phyloP scores from a whole-genome alignment of 1,140 invertebrate genomes.

The Lasioglossum baleicum region DNA sequence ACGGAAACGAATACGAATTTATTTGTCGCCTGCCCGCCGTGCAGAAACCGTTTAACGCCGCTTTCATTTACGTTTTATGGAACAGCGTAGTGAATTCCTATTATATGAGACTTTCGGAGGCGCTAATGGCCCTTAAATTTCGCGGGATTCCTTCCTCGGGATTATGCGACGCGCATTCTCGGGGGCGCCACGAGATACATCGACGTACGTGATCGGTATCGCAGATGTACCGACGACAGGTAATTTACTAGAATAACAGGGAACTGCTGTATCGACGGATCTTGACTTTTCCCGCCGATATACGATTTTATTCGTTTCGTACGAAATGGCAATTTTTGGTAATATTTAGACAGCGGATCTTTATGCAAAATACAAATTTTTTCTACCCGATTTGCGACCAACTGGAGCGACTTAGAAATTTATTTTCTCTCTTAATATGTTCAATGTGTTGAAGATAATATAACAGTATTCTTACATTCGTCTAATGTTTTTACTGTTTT shows the following conservation, averaged over 20 bases:
- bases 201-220: slow-evolving; percentile 10
- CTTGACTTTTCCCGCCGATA: neutral
- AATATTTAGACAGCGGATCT: too few species aligned
- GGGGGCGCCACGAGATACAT: slow-evolving; percentile 17
- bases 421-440: too few species aligned
- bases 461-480: too few species aligned
- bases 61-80: neutral
- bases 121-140: neutral
- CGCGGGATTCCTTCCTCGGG: too few species aligned
- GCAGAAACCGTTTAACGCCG: neutral
- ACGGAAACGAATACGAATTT: slow-evolving; percentile 4
- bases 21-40: neutral
- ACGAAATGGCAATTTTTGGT: neutral
- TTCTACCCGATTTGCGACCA: too few species aligned
- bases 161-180: neutral
- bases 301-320: neutral
- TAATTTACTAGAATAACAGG: neutral
- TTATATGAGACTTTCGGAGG: too few species aligned
- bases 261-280: slow-evolving; percentile 26
- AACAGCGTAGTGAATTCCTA: too few species aligned
- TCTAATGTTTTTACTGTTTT: too few species aligned
- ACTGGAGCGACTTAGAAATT: too few species aligned
- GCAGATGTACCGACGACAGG: slow-evolving; percentile 24
- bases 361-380: too few species aligned
- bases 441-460: too few species aligned